Evolutionary conservation across 2,113 vertebrate genomes (phyloP).

Genomic region (Scomber colias): DNA sequence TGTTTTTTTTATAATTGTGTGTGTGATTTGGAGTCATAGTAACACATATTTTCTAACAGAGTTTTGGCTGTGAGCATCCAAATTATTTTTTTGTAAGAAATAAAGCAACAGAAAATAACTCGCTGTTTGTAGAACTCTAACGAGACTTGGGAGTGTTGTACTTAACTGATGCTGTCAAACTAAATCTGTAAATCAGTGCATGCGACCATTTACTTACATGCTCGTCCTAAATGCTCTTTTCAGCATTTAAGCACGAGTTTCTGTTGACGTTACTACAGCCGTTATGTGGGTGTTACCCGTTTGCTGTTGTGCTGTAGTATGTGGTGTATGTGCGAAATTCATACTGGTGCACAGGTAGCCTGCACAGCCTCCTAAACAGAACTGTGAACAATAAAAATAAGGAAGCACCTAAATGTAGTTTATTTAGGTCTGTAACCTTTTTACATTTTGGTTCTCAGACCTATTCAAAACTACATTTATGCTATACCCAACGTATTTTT

Average conservation of each 20-base stretch:
- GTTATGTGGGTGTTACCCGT: neutral
- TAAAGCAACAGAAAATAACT: conserved; percentile 8
- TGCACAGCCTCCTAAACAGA: conserved; percentile 32
- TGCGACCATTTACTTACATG: conserved; percentile 20
- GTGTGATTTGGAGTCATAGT: neutral
- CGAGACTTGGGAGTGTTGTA: conserved; percentile 66
- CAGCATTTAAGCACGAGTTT: conserved; percentile 64
- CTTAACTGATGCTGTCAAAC: neutral
- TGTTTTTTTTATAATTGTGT: neutral
- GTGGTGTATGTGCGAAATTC: neutral
- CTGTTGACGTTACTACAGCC: conserved; percentile 21
- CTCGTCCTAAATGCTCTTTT: conserved; percentile 52
- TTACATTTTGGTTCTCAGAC: conserved; percentile 29
- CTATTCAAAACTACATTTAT: conserved; percentile 31
- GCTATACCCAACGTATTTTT: neutral
- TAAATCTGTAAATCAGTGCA: conserved; percentile 46
- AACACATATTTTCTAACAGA: conserved; percentile 8
- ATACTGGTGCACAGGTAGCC: conserved; percentile 37
- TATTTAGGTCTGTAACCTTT: conserved; percentile 15
- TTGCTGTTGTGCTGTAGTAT: conserved; percentile 32
- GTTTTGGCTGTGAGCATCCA: conserved; percentile 42
- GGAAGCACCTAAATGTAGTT: conserved; percentile 34
- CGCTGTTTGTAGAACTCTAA: conserved; percentile 16
- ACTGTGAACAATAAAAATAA: neutral
- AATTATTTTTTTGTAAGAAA: conserved; percentile 60